Base-by-base conservation (phyloP, 2,797 vertebrate species). In the Microctenopoma steveboyesi region DNA sequence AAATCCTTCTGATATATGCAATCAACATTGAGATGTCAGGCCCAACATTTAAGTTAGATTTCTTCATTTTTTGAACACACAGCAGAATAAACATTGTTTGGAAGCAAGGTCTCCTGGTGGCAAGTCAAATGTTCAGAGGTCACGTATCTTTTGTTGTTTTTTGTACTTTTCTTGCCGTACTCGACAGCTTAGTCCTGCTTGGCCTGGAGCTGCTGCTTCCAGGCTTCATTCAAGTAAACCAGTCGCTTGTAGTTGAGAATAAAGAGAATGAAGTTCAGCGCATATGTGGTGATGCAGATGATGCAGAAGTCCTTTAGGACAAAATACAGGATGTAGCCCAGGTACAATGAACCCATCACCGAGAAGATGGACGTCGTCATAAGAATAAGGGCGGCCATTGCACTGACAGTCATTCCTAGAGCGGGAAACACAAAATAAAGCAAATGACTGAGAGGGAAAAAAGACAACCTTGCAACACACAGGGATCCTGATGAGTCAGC, bases 211-310 rank as follows among this genome's bases (percentile, higher is more conserved):
- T 98, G 96, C 93, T 94, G 95, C 93, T 99, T 99, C 97, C 98
- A 99, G 88, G 97, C 97, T 87, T 98, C 97, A 2, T 99, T 99
- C 96, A 99, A 98, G 96, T 98, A 99, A 95, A 99, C 98, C 92
- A 99, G 95, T 95, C 98, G 97, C 95, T 98, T 98, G 95, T 98
- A 99, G 95, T 99, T 99, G 95, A 99, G 94, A 86, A 96, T 95
- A 89, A 98, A 95, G 89, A 99, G 97, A 93, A 98, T 94, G 95
- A 99, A 96, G 97, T 98, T 99, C 96, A 99, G 96, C 91, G 93
- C 92, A 2, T 99, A 99, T 51, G 96, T 99, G 94, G 95, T 88
- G 88, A 99, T 79, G 86, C 95, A 98, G 94, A 99, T 94, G 94
- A 99, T 84, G 94, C 98, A 99, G 89, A 99, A 95, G 88, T 99